Conservation (phyloP, 2,888 invertebrate genomes). For the Sussaba pulchella region DNA sequence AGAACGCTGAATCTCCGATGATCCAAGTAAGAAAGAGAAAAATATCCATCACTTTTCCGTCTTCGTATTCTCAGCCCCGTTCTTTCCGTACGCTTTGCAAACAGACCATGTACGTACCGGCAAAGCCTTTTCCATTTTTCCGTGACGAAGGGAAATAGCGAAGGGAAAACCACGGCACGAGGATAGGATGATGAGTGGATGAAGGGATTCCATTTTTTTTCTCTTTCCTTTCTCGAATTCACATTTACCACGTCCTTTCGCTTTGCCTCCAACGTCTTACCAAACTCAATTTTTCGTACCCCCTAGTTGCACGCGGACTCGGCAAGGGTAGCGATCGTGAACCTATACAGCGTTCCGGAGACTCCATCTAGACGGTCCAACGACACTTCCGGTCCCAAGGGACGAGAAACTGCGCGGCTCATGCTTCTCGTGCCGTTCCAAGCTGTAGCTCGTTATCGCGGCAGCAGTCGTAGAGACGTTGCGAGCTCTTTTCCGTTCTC, state of each 20-base stretch:
- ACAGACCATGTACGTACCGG: constrained; percentile 8
- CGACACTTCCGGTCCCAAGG: constrained; percentile 40
- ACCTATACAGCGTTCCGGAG: constrained; percentile 31
- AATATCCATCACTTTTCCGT: background rate
- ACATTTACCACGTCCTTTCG: constrained; percentile 2
- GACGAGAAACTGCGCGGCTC: constrained; percentile 35
- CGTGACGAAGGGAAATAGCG: background rate
- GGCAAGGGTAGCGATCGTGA: constrained; percentile 52
- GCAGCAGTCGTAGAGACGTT: background rate
- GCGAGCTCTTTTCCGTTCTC: constrained; percentile 16
- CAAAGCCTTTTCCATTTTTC: constrained; percentile 41
- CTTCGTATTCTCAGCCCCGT: background rate
- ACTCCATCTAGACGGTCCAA: constrained; percentile 25
- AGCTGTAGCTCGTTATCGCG: constrained; percentile 41
- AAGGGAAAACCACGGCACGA: background rate
- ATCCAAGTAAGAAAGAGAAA: constrained; percentile 24
- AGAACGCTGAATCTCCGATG: constrained; percentile 23
- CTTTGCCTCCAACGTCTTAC: constrained; percentile 31
- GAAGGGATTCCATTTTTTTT: constrained; percentile 6
- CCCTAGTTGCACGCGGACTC: constrained; percentile 29
- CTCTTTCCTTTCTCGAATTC: constrained; percentile 7
- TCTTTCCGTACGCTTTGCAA: constrained; percentile 15
- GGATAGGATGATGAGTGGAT: constrained; percentile 22
- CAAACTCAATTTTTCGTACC: constrained; percentile 68
- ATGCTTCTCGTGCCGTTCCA: constrained; percentile 13